Base-by-base conservation (phyloP, 2,888 invertebrate species). In the Aphodius sticticus region DNA sequence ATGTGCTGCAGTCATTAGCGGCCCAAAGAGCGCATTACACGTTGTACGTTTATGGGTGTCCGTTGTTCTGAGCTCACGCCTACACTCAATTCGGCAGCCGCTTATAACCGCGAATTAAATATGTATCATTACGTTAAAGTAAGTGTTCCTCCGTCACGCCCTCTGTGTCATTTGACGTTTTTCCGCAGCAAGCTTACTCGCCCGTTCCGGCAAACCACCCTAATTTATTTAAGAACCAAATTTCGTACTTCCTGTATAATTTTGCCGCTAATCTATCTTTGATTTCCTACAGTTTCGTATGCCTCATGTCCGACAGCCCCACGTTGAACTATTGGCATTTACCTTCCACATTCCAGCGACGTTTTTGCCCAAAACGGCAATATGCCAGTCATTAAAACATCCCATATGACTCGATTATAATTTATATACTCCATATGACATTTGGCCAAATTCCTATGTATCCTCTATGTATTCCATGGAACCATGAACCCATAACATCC, bases 51-150 rank as follows among this genome's bases (percentile, higher is more conserved):
- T 82, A 84, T 84, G 83, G 84, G 84, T 84, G 84, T 81, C 80
- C 82, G 81, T 84, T 83, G 74, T 84, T 85, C 84, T 84, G 83
- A 83, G 80, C 82, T 77, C 82, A 82, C 84, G 83, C 84, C 83
- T 83, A 84, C 84, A 83, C 80, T 53, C 53, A 53, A 53, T 53
- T 81, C 80, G 82, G 82, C 82, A 81, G 80, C 80, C 82, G 82
- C 84, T 84, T 86, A 83, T 84, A 86, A 86, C 84, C 84, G 82
- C 82, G 85, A 85, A 86, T 86, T 86, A 86, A 86, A 86, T 86
- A 86, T 85, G 85, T 86, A 85, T 86, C 85, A 86, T 86, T 86
- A 86, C 84, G 84, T 81, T 81, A 82, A 81, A 83, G 84, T 85
- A 85, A 85, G 84, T 84, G 84, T 84, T 82, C 82, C 80, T 70